phyloP scores from a whole-genome alignment of 1,140 invertebrate genomes.

The Papilio glaucus region DNA sequence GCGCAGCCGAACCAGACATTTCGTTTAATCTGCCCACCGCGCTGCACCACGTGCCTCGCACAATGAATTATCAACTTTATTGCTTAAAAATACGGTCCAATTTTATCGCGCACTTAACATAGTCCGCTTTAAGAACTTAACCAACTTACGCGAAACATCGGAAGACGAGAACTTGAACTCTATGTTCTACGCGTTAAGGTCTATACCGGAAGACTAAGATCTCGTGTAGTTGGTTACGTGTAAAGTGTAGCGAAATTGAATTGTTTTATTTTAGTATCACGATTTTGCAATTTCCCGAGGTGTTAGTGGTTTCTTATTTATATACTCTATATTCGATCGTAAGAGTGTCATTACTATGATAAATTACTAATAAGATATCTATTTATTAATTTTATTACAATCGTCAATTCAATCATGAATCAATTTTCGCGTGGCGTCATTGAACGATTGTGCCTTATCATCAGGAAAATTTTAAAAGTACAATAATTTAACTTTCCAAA shows the following conservation, averaged over 20 bases:
- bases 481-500: too few species aligned
- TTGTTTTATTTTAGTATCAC: conserved; percentile 58
- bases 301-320: conserved; percentile 53
- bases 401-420: neutral
- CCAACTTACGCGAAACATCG: conserved; percentile 40
- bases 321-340: conserved; percentile 29
- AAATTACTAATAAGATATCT: conserved; percentile 28
- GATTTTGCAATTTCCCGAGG: conserved; percentile 60
- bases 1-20: conserved; percentile 57
- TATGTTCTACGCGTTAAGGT: conserved; percentile 34
- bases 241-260: conserved; percentile 50
- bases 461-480: too few species aligned
- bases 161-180: conserved; percentile 40
- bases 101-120: neutral
- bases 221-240: conserved; percentile 40
- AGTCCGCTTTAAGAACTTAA: conserved; percentile 26
- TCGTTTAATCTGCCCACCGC: conserved; percentile 48
- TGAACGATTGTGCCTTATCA: neutral
- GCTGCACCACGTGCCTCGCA: neutral
- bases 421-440: neutral
- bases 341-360: conserved; percentile 2
- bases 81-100: neutral
- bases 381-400: conserved; percentile 19
- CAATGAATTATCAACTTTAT: conserved; percentile 18
- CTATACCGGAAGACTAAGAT: neutral